Evolutionary conservation across 2,797 vertebrate species (phyloP), one percentile per base, ranked within the genome.

Genomic region (Dromococcyx pavoninus): DNA sequence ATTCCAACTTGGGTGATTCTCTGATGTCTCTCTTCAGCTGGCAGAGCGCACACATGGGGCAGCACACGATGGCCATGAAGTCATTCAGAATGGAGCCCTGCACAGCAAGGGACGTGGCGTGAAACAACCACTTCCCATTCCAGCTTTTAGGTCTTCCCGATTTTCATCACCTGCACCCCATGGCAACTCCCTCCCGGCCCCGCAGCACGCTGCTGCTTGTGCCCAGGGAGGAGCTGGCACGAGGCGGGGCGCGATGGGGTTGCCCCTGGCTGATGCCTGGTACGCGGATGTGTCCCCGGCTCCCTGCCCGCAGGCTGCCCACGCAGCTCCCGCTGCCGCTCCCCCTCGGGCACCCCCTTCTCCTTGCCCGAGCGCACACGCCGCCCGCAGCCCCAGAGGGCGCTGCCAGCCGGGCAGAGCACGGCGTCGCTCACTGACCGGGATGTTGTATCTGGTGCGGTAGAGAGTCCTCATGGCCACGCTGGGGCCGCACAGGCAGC

Each of bases 21-120:
- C n/a, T 22, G 81, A 11, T 99, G 14, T 99, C 98, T 94, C 98
- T 98, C 98, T 98, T 99, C 82, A 99, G 93, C 80, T 99, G 99
- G 88, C 99, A 99, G 69, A 98, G 56, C 2, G 98, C 4, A 10
- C 98, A 99, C 1, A 30, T 0, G 0, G 60, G 2, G 54, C 98
- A 98, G 35, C 12, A 98, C 0, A 0, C 0, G 0, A 5, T 0
- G 1, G 10, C 0, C 6, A 88, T 2, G 3, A 1, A 98, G 79
- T 99, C 99, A 0, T 8, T 2, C 39, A 97, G 96, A 86, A 99
- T 64, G 14, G 98, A 99, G 2, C 99, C 98, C 99, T 99, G 91
- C 5, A 64, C 67, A 88, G 86, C 62, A 64, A 27, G 44, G 4
- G 10, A 41, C 44, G 13, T 9, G 3, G 18, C 17, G 9, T 18